Evolutionary conservation across 1,140 invertebrate genomes (phyloP), one percentile per base, ranked within the genome.

Genomic region (Holotrichia oblita): DNA sequence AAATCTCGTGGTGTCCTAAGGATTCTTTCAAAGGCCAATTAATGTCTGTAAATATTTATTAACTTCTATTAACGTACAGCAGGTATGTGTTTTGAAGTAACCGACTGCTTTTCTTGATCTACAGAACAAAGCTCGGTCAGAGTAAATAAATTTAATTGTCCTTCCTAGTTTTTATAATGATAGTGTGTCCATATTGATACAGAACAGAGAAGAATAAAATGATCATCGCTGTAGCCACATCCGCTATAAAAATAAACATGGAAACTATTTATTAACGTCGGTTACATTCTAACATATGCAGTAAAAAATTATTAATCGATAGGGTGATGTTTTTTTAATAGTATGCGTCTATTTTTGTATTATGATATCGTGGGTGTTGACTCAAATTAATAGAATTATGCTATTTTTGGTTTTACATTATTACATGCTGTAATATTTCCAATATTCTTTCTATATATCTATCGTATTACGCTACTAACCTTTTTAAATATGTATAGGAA

Each of bases 41-140:
- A 24, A 69, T 69, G 61, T 55, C 48, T 69, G 61, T 69, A 69
- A 69, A 69, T 69, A 69, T 69, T 69, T 69, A 69, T 69, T 69
- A 69, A 34, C 61, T 34, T 34, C 61, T 69, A 34, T 69, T 17
- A 27, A 34, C 10, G 14, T 27, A 22, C 12, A 69, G 20, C 61
- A 69, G 61, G 27, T 69, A 69, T 22, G 61, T n/a, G 61, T 69
- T 69, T 34, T 69, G 6, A 24, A 27, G 22, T 34, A 27, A 27
- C 8, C 61, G 61, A 4, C 61, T 10, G 20, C 61, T 24, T 69
- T 69, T 69, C 20, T 69, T 22, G 20, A 69, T 34, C 10, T 20
- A 69, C 27, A 8, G 9, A 69, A 69, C 61, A 69, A 69, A 69
- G 22, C 61, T 64, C 22, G 22, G 4, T 7, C 22, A 69, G 12